These are phyloP conservation scores for Garrulus glandarius DNA, from an alignment of 2,797 vertebrate species.

Conservation along the genomic window DNA sequence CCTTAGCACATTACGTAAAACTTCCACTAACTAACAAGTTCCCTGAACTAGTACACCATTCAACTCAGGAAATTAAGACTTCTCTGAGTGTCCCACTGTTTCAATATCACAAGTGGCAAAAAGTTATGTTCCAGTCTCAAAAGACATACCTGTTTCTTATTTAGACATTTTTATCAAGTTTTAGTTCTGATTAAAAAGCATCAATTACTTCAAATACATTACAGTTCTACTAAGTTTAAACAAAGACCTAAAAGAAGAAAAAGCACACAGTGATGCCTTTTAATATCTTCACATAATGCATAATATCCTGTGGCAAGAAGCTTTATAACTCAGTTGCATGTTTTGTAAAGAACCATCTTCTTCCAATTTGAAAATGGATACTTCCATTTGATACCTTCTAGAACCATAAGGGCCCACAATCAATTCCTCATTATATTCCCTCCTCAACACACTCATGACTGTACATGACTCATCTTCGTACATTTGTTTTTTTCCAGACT, in stretches of 20 bases:
- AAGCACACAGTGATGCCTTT: neutral
- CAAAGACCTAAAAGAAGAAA: neutral
- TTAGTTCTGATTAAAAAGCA: neutral
- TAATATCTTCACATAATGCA: neutral
- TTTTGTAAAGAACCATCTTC: neutral
- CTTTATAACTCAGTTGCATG: neutral
- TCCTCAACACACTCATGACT: neutral
- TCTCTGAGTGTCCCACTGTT: neutral
- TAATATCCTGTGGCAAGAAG: neutral
- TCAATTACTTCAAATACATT: neutral
- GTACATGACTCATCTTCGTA: neutral
- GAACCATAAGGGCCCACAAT: neutral
- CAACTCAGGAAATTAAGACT: neutral
- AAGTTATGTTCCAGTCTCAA: neutral
- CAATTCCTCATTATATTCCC: neutral
- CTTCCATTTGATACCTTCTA: neutral
- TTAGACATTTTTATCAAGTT: neutral
- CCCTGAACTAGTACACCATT: neutral
- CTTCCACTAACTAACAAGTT: neutral
- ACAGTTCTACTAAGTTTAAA: neutral
- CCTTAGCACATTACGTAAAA: neutral
- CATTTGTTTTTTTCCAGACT: neutral
- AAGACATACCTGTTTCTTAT: neutral
- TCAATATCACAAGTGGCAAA: neutral
- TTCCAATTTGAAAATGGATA: neutral